phyloP scores from a whole-genome alignment of 92 coral and sea anemone species.

The Zoanthus sociatus region DNA sequence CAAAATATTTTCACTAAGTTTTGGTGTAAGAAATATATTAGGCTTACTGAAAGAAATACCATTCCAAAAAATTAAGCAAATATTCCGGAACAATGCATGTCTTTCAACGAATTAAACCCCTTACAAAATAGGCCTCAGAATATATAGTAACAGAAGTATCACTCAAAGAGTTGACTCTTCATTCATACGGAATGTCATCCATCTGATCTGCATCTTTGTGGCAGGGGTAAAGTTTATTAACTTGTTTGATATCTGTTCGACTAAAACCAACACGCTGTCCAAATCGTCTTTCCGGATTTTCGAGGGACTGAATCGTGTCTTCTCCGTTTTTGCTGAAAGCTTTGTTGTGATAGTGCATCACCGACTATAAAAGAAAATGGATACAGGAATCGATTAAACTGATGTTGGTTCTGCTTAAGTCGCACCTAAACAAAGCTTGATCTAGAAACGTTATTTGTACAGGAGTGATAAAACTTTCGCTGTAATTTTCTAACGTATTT shows the following conservation, averaged over 20 bases:
- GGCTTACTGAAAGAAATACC: too few species aligned
- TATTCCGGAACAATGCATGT: too few species aligned
- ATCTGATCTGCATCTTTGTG: constrained; percentile 24
- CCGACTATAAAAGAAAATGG: constrained; percentile 66
- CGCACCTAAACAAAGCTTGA: too few species aligned
- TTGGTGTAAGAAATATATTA: too few species aligned
- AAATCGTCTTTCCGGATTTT: constrained; percentile 74
- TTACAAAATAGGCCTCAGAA: neutral
- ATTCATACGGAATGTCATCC: constrained; percentile 51
- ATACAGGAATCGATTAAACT: constrained; percentile 15
- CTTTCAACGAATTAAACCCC: neutral
- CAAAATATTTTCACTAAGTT: too few species aligned
- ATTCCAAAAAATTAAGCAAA: too few species aligned
- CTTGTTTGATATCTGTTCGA: constrained; percentile 75
- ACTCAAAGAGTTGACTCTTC: neutral
- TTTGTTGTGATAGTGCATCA: constrained; percentile 90
- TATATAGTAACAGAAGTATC: neutral
- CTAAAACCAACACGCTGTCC: constrained; percentile 92
- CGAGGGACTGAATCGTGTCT: constrained; percentile 66
- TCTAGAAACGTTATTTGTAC: too few species aligned
- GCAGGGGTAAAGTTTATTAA: constrained; percentile 77
- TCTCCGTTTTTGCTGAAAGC: constrained; percentile 78
- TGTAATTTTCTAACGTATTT: too few species aligned
- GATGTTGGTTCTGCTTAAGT: neutral
- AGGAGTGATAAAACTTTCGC: too few species aligned